Evolutionary conservation across 2,888 invertebrate genomes (phyloP).

Genomic region (Watsonalla binaria): DNA sequence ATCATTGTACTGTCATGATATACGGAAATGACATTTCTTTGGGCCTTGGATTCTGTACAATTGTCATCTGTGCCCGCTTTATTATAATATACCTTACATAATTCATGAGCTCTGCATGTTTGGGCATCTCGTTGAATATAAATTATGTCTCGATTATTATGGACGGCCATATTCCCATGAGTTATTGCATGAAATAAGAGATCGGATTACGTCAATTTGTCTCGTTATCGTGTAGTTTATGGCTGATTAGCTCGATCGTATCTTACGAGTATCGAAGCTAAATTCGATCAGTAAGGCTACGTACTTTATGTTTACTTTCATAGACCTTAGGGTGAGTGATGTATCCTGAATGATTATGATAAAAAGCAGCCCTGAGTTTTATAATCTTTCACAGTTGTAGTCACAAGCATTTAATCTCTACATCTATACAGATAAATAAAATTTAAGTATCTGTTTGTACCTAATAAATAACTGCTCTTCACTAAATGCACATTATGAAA

Average conservation of each 20-base stretch:
- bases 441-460: no score
- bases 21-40: neutral
- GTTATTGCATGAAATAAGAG: neutral
- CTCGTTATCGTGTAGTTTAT: neutral
- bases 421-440: no score
- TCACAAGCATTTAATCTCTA: no score
- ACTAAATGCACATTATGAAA: no score
- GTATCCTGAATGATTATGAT: no score
- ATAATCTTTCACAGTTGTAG: no score
- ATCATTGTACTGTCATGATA: constrained; percentile 1
- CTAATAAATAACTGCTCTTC: no score
- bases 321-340: no score
- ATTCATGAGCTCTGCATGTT: neutral
- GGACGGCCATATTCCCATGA: neutral
- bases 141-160: neutral
- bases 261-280: neutral
- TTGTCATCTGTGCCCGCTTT: neutral
- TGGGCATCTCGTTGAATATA: neutral
- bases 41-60: neutral
- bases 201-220: neutral
- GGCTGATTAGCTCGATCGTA: neutral
- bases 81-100: neutral
- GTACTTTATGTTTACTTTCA: no score
- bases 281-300: neutral
- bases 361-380: no score